Evolutionary conservation across 2,113 vertebrate species (phyloP), one percentile per base, ranked within the genome.

Genomic region (Tyrannus savana): DNA sequence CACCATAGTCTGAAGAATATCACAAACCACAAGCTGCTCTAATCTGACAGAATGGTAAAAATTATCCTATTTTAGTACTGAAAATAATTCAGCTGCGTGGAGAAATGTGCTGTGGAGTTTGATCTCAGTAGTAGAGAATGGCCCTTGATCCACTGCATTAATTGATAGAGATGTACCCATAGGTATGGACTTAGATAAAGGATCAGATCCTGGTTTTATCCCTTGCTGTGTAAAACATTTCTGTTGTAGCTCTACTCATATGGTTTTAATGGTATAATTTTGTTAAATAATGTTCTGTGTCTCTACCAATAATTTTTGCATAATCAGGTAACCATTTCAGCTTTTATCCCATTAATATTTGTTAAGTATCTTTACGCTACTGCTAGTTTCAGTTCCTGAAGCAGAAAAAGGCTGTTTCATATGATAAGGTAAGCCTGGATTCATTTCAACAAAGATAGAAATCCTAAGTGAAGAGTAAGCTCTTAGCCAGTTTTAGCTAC

Each of bases 91-190:
- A 41, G 4, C 4, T 46, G 4, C 22, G 7, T 31, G 15, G 17
- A 47, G 12, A 55, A 55, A 0, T 7, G 1, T 41, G 8, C 12
- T 35, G 7, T 33, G 23, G 14, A 14, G 2, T 24, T 75, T 60
- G 23, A 3, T 10, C 10, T 93, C 25, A 1, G 0, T 5, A 60
- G 30, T 19, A 11, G 42, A 52, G 60, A 63, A 39, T 1, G 12
- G 7, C 2, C 14, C 12, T 71, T 76, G 41, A 28, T 30, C 7
- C 6, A 11, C 19, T 68, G 5, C 6, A 19, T 83, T 76, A 83
- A 42, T 7, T 68, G 18, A 14, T 71, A 17, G 33, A 62, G 19
- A 64, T 9, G 12, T 25, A 55, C 9, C 6, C 21, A 14, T 9
- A 53, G 0, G 4, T 44, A 19, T 6, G 14, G 19, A 19, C 21